Percentiles rank a stretch among this genome's conserved stretches.
phyloP scores from a whole-genome alignment of 37 sponge, comb jelly and placozoan genomes.

The Beroe forskalii region DNA sequence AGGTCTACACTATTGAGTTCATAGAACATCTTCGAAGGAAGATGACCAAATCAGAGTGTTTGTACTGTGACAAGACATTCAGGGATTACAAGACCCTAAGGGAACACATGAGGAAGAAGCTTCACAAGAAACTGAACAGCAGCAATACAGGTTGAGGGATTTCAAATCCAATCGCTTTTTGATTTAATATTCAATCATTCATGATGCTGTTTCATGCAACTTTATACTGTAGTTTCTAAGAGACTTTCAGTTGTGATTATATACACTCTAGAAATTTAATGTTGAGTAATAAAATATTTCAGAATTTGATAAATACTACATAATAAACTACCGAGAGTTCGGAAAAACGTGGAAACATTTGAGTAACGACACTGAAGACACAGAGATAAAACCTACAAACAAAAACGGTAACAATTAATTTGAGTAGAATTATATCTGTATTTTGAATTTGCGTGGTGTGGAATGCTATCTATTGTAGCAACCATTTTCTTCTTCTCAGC shows the following conservation, averaged over 20 bases:
- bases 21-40: constrained; percentile 15
- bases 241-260: no score
- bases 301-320: constrained; percentile 79
- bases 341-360: constrained; percentile 38
- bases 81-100: constrained; percentile 77
- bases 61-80: constrained; percentile 85
- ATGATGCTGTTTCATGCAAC: no score
- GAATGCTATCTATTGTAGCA: no score
- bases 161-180: neutral
- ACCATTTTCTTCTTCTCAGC: no score
- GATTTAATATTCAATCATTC: neutral
- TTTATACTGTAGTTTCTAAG: no score
- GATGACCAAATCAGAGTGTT: constrained; percentile 68
- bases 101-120: constrained; percentile 97
- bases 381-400: neutral
- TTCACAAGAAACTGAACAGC: constrained; percentile 84
- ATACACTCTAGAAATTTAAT: neutral
- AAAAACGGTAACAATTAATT: neutral
- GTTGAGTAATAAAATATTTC: neutral
- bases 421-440: no score
- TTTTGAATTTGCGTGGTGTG: no score
- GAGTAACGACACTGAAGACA: constrained; percentile 9
- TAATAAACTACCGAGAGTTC: constrained; percentile 80
- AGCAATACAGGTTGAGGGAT: constrained; percentile 65
- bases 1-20: constrained; percentile 43